Percentiles rank a stretch among this genome's conserved stretches.
Evolutionary conservation across 2,797 vertebrate genomes (phyloP).

Genomic region (Notolabrus celidotus): DNA sequence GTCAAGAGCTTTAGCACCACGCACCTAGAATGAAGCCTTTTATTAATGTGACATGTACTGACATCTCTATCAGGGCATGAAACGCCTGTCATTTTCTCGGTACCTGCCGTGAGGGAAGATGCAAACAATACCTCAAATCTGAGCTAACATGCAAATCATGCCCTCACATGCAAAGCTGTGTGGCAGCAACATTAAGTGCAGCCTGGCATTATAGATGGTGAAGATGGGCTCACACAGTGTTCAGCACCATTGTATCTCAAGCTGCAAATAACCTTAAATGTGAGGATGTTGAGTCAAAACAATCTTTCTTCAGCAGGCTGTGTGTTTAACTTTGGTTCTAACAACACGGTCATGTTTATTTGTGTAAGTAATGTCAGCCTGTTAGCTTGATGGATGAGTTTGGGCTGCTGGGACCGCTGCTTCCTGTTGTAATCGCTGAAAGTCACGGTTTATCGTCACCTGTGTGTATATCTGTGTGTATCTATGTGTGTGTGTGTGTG

Average conservation of each 20-base stretch:
- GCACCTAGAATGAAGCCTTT: slow-evolving; percentile 27
- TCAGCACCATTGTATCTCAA: not conserved
- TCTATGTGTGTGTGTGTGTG: slow-evolving; percentile 2
- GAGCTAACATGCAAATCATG: slow-evolving; percentile 69
- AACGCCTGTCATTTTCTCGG: slow-evolving; percentile 30
- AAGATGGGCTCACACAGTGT: slow-evolving; percentile 3
- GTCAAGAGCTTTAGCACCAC: slow-evolving; percentile 4
- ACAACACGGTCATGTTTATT: slow-evolving; percentile 1
- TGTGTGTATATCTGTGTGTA: slow-evolving; percentile 17
- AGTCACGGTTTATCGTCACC: slow-evolving; percentile 37
- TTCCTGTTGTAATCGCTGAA: slow-evolving; percentile 81
- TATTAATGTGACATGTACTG: slow-evolving; percentile 15
- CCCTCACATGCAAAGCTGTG: slow-evolving; percentile 12
- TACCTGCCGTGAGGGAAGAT: slow-evolving; percentile 59
- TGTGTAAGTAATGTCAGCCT: slow-evolving; percentile 30
- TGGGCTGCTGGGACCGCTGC: slow-evolving; percentile 77
- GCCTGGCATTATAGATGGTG: not conserved
- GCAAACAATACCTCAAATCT: slow-evolving; percentile 56
- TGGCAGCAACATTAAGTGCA: slow-evolving; percentile 11
- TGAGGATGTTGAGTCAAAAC: not conserved
- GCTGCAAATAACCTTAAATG: not conserved
- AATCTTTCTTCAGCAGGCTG: not conserved
- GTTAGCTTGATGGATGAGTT: slow-evolving; percentile 49
- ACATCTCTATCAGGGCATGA: slow-evolving; percentile 11
- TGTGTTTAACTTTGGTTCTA: slow-evolving; percentile 13